phyloP scores from a whole-genome alignment of 2,888 invertebrate species.

The Troides aeacus region DNA sequence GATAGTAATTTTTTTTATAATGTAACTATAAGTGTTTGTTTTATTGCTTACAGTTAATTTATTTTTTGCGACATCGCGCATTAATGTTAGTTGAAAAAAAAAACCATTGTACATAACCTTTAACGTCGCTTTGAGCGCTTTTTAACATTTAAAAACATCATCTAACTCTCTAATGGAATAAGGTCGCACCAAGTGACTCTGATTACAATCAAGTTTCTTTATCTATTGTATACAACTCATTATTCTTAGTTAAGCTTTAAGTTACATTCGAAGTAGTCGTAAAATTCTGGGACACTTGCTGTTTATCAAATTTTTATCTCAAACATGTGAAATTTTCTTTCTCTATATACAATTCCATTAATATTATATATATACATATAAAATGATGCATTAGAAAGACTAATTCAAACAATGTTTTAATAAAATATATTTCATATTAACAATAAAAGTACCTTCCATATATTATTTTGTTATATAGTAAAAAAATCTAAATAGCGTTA shows the following conservation, averaged over 20 bases:
- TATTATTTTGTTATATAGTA: too few relatives aligned
- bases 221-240: not conserved
- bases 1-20: not conserved
- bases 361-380: too few relatives aligned
- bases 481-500: too few relatives aligned
- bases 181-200: conserved; percentile 1
- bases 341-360: too few relatives aligned
- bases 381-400: too few relatives aligned
- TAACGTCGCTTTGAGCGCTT: conserved; percentile 21
- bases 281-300: not conserved
- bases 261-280: not conserved
- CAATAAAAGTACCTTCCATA: too few relatives aligned
- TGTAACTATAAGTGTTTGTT: not conserved
- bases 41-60: not conserved
- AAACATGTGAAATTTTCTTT: too few relatives aligned
- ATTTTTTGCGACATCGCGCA: not conserved
- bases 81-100: conserved; percentile 1
- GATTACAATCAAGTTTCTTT: conserved; percentile 6
- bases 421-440: too few relatives aligned
- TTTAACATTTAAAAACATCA: conserved; percentile 27
- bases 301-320: too few relatives aligned
- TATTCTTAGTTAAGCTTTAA: conserved; percentile 1
- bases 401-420: too few relatives aligned
- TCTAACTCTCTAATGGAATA: conserved; percentile 12
- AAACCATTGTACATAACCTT: conserved; percentile 14